phyloP scores from a whole-genome alignment of 2,797 vertebrate genomes.

The Remorina albescens region DNA sequence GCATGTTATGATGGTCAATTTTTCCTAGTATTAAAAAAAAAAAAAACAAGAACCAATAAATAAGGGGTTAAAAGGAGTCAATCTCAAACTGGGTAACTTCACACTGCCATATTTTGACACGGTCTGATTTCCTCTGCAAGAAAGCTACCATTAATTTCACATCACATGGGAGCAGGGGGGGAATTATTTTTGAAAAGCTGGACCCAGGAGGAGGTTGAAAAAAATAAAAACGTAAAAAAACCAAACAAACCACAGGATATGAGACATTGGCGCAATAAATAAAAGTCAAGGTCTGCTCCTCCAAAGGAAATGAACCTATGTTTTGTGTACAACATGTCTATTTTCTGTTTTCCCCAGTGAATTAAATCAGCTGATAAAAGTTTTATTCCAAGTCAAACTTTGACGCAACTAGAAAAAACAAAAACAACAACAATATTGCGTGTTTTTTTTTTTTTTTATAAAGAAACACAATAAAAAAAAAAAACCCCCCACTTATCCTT shows the following conservation, averaged over 20 bases:
- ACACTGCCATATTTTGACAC: background rate
- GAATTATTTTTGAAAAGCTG: constrained; percentile 10
- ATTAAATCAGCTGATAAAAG: constrained; percentile 17
- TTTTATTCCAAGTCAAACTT: constrained; percentile 23
- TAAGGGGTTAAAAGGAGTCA: background rate
- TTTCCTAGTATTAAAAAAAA: background rate
- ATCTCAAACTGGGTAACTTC: background rate
- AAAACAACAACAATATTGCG: background rate
- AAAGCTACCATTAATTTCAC: constrained; percentile 4
- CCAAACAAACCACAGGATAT: constrained; percentile 33
- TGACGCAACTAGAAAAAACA: background rate
- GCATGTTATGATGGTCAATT: background rate
- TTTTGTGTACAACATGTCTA: background rate
- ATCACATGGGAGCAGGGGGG: constrained; percentile 9
- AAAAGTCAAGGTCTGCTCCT: constrained; percentile 6
- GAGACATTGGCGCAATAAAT: constrained; percentile 32
- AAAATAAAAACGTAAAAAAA: background rate
- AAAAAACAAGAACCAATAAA: background rate
- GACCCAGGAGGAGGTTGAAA: constrained; percentile 6
- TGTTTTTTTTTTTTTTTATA: no score
- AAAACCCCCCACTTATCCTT: no score
- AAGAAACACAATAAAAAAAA: background rate
- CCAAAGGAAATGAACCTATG: constrained; percentile 1
- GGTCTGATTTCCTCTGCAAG: background rate
- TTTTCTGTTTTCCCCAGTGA: background rate